Conservation (phyloP, 1,140 invertebrate species). For the Rhyzopertha dominica region DNA sequence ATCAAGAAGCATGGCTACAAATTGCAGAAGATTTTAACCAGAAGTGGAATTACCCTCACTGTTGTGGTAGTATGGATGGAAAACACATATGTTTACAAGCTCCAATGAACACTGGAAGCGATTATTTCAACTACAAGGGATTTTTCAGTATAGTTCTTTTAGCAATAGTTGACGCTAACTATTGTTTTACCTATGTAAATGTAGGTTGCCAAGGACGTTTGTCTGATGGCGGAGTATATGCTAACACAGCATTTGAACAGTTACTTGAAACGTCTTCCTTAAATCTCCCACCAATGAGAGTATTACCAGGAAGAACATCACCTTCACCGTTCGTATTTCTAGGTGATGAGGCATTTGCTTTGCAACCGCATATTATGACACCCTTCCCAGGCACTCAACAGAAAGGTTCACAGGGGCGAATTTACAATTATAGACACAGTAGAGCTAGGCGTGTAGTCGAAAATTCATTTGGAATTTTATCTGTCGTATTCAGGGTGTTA, state of each 20-base stretch:
- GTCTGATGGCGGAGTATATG: constrained; percentile 33
- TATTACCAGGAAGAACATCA: too few relatives aligned
- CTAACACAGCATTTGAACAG: too few relatives aligned
- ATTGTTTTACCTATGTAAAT: constrained; percentile 36
- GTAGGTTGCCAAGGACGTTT: constrained; percentile 34
- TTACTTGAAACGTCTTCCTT: too few relatives aligned
- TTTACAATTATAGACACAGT: constrained; percentile 20
- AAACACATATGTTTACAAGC: constrained; percentile 1
- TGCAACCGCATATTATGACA: constrained; percentile 6
- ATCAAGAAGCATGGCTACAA: constrained; percentile 10
- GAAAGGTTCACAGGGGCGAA: constrained; percentile 6
- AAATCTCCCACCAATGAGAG: too few relatives aligned
- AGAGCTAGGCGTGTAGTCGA: constrained; percentile 16
- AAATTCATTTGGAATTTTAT: constrained; percentile 15
- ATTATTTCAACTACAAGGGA: constrained; percentile 21
- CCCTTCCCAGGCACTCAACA: constrained; percentile 3
- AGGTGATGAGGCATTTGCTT: too few relatives aligned
- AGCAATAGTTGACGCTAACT: constrained; percentile 38
- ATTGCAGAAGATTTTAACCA: constrained; percentile 7
- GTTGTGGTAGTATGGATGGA: neutral
- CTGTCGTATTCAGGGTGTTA: constrained; percentile 17
- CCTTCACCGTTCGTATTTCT: too few relatives aligned
- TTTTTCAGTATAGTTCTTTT: constrained; percentile 23
- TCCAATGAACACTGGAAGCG: constrained; percentile 13
- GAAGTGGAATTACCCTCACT: constrained; percentile 2